phyloP scores from a whole-genome alignment of 2,797 vertebrate genomes.

The Mormyrops boulengeri region DNA sequence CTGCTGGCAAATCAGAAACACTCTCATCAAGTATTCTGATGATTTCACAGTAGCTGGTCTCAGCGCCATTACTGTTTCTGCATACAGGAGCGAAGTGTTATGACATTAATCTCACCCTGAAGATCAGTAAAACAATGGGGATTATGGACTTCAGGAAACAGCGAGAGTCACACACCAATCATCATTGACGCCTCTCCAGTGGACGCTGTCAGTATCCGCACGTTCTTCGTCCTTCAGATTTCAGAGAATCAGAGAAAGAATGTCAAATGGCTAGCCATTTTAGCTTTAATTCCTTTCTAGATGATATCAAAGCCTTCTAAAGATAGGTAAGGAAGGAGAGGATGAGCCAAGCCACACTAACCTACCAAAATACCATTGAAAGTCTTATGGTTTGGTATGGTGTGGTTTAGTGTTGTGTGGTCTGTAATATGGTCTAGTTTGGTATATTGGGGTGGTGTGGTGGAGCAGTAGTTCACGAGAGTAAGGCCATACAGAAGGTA shows the following conservation, averaged over 20 bases:
- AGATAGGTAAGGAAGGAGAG: background rate
- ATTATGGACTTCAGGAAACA: background rate
- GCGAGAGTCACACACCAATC: background rate
- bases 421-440: background rate
- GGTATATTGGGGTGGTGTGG: background rate
- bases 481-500: background rate
- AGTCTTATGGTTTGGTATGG: background rate
- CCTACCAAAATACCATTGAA: background rate
- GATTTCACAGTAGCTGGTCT: background rate
- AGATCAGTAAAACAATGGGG: background rate
- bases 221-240: background rate
- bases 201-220: background rate
- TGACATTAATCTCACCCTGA: background rate
- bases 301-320: background rate
- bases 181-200: background rate
- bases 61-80: background rate
- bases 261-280: background rate
- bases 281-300: background rate
- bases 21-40: background rate
- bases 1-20: background rate
- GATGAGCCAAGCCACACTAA: background rate
- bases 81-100: background rate
- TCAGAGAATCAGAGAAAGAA: background rate
- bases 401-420: background rate
- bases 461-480: background rate